phyloP scores from a whole-genome alignment of 2,888 invertebrate genomes.

The Pantelozetes paolii region DNA sequence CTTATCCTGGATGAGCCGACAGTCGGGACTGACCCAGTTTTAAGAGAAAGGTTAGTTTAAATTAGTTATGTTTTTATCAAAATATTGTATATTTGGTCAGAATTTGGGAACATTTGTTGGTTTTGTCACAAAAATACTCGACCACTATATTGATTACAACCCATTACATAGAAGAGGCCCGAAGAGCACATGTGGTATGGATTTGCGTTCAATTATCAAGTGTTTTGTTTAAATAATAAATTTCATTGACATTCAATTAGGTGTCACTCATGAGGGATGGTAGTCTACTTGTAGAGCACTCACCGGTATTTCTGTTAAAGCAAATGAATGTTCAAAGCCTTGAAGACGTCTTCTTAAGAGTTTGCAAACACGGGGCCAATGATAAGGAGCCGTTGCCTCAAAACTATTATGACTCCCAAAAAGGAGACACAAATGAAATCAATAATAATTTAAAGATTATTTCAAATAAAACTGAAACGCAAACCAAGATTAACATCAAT shows the following conservation, averaged over 20 bases:
- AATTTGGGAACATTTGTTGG: conserved; percentile 25
- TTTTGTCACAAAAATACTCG: not conserved
- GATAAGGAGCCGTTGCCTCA: not conserved
- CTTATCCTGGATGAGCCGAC: conserved; percentile 26
- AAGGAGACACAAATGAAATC: not conserved
- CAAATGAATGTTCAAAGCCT: not conserved
- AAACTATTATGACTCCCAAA: not conserved
- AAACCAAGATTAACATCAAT: not conserved
- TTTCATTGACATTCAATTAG: not conserved
- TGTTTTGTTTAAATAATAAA: not conserved
- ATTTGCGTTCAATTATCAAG: not conserved
- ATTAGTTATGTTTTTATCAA: not conserved
- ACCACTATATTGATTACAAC: conserved; percentile 15
- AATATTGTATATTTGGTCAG: not conserved
- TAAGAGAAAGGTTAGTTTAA: conserved; percentile 4
- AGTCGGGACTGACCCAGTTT: not conserved
- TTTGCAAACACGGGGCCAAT: not conserved
- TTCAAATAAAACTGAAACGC: too few species aligned
- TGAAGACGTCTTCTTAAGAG: not conserved
- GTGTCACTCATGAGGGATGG: not conserved
- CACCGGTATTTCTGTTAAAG: not conserved
- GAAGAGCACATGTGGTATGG: conserved; percentile 10
- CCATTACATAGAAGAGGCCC: conserved; percentile 24
- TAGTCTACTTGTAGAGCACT: not conserved
- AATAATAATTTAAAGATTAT: too few species aligned